Base-by-base conservation (phyloP, 2,113 vertebrate genomes). In the Kryptolebias marmoratus region DNA sequence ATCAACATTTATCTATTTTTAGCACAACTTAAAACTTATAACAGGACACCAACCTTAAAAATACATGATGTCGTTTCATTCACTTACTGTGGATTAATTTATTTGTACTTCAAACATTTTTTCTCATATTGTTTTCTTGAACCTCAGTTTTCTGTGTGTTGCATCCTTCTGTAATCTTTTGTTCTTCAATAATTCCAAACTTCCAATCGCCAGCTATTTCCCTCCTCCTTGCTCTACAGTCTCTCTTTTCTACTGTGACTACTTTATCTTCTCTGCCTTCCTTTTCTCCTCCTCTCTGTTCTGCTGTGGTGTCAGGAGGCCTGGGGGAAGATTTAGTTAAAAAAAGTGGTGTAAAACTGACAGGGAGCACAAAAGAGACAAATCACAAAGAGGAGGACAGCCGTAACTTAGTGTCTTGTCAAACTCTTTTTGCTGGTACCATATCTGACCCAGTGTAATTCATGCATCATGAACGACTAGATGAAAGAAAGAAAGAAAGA, bases 281-380 rank as follows among this genome's bases (percentile, higher is more conserved):
- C 27, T 74, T 47, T 82, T 36, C 77, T 80, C 73, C 82, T 80
- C 82, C 83, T 67, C 67, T 67, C 73, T 58, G 80, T 65, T 87
- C 75, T 59, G 65, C 82, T 87, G 63, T 54, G 80, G 60, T 85
- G 78, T 88, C 82, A 82, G 48, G 61, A 61, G 73, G 47, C 77
- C 71, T 4, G 28, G 61, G 82, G 83, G 89, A 2, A 63, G 78
- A 74, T 77, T 88, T 85, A 81, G 73, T 84, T 65, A 67, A 64
- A 81, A 55, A 73, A 85, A 84, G 7, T 57, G 62, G 71, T 80
- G 55, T 60, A 68, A 75, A 61, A 70, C 32, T 82, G 85, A 81
- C 64, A 73, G 65, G 59, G 45, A 75, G 72, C 3, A 31, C 1
- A 5, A 77, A 69, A 66, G 73, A 60, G 47, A 72, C 28, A 63